Conservation (phyloP, 2,113 vertebrate species). For the Camelus bactrianus region DNA sequence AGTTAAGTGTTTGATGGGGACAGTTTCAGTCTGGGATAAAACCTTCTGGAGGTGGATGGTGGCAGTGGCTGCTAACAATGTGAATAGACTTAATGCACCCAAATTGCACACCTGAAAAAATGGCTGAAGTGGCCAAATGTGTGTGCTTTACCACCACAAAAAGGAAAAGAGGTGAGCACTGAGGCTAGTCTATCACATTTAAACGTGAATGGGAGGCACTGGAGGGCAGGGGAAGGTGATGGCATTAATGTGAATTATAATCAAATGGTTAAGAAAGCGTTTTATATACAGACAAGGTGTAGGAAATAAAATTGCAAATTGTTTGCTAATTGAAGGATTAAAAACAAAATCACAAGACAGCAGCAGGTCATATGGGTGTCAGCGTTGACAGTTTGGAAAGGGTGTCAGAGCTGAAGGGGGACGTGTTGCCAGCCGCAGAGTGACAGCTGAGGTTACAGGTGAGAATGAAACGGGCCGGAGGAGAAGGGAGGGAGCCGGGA, state of each 20-base stretch:
- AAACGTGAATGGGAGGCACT: not conserved
- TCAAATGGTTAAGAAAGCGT: not conserved
- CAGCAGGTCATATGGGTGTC: too few species aligned
- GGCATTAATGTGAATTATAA: not conserved
- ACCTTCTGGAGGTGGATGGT: not conserved
- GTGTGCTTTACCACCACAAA: not conserved
- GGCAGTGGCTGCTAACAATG: not conserved
- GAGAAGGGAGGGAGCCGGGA: too few species aligned
- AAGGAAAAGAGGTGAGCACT: not conserved
- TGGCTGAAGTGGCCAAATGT: not conserved
- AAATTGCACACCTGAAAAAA: not conserved
- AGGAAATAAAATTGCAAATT: not conserved
- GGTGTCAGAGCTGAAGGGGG: too few species aligned
- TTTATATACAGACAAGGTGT: not conserved
- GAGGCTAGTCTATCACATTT: not conserved
- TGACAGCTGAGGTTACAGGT: not conserved
- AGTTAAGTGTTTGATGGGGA: not conserved
- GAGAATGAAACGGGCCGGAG: too few species aligned
- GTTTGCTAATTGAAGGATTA: not conserved
- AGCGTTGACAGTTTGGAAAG: not conserved
- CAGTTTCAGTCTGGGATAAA: not conserved
- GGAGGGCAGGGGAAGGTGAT: not conserved
- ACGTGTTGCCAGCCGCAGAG: not conserved
- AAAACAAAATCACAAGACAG: not conserved
- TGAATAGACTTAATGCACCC: not conserved